Conservation (phyloP, 1,140 invertebrate species). For the Geopemphigus sp. region DNA sequence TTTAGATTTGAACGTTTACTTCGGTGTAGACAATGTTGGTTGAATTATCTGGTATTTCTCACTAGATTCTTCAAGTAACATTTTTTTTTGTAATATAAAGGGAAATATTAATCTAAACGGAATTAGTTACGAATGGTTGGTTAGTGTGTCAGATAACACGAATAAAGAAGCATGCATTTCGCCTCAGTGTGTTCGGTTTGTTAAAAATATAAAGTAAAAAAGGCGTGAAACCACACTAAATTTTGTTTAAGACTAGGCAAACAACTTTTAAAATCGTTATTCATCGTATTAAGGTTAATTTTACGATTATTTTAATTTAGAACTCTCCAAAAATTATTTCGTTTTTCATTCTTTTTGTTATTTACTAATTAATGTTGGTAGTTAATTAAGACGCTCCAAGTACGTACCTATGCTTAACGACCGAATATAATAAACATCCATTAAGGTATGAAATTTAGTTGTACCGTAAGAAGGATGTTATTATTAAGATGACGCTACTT, state of each 20-base stretch:
- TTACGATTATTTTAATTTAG: not conserved
- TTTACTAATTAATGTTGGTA: constrained; percentile 1
- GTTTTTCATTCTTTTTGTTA: not conserved
- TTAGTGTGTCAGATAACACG: too few relatives aligned
- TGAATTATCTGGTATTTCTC: too few relatives aligned
- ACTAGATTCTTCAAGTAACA: too few relatives aligned
- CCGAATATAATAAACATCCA: not conserved
- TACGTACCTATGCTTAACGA: not conserved
- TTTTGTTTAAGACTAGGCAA: not conserved
- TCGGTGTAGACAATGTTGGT: too few relatives aligned
- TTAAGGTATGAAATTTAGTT: constrained; percentile 1
- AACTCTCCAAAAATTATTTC: not conserved
- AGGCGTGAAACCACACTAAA: not conserved
- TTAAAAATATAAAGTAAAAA: not conserved
- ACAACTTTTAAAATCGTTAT: not conserved
- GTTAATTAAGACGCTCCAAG: not conserved
- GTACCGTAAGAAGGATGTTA: not conserved
- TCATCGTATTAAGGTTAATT: not conserved
- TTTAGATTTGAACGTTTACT: too few relatives aligned
- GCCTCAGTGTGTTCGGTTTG: not conserved
- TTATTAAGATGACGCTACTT: not conserved
- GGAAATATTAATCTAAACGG: too few relatives aligned
- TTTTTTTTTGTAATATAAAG: too few relatives aligned
- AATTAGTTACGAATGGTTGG: too few relatives aligned
- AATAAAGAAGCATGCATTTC: too few relatives aligned